phyloP scores from a whole-genome alignment of 2,888 invertebrate species.

The Dastarcus helophoroides region DNA sequence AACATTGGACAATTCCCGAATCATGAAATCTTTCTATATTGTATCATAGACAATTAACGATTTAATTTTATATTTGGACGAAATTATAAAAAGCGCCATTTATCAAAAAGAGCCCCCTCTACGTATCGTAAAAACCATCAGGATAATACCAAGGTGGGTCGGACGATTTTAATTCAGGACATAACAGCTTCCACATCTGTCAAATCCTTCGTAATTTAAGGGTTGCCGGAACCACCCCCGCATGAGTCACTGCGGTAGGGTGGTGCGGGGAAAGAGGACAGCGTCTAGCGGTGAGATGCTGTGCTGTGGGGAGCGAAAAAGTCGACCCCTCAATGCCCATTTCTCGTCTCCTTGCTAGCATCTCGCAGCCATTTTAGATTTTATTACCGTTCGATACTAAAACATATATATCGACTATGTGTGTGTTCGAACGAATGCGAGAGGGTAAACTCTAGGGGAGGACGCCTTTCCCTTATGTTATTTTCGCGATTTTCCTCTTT shows the following conservation, averaged over 20 bases:
- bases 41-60: no score
- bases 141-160: background rate
- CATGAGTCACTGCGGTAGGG: conserved; percentile 23
- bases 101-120: no score
- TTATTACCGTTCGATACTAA: conserved; percentile 40
- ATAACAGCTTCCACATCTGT: conserved; percentile 18
- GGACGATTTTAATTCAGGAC: conserved; percentile 7
- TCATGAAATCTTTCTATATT: no score
- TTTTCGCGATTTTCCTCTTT: no score
- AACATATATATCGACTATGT: conserved; percentile 33
- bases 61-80: no score
- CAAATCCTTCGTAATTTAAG: conserved; percentile 18
- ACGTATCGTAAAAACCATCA: no score
- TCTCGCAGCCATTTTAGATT: conserved; percentile 39
- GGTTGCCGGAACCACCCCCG: conserved; percentile 23
- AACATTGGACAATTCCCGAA: background rate
- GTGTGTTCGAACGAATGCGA: conserved; percentile 13
- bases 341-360: conserved; percentile 13
- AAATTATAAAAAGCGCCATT: no score
- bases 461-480: no score
- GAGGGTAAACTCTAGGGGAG: conserved; percentile 6
- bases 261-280: conserved; percentile 15
- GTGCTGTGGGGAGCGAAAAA: conserved; percentile 12
- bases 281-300: conserved; percentile 11
- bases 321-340: conserved; percentile 23